Evolutionary conservation across 37 sponge, comb jelly and placozoan species (phyloP).

Genomic region (Aphrocallistes beatrix): DNA sequence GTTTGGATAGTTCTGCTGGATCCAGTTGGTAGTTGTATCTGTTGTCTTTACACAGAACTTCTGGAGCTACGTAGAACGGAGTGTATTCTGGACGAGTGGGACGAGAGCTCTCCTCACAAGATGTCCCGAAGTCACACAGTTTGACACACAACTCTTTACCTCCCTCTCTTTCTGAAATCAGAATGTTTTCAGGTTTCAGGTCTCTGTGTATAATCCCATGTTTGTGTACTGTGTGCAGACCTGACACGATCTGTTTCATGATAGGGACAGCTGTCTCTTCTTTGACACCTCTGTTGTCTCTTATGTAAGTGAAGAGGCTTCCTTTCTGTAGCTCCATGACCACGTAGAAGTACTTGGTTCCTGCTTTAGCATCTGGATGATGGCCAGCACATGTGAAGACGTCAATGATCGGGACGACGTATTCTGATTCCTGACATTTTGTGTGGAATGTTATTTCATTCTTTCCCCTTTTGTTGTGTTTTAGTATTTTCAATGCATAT

Average conservation of each 20-base stretch:
- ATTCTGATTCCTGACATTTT: not conserved
- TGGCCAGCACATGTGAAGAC: not conserved
- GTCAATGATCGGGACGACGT: not conserved
- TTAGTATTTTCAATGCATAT: not conserved
- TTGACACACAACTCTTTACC: not conserved
- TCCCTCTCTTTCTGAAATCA: not conserved
- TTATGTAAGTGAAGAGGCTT: not conserved
- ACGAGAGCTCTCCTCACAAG: not conserved
- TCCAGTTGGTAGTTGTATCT: not conserved
- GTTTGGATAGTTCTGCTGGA: not conserved
- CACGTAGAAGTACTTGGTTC: not conserved
- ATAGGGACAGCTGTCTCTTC: not conserved
- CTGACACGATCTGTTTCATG: not conserved
- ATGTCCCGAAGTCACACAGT: not conserved
- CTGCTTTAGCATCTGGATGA: not conserved
- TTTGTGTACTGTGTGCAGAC: not conserved
- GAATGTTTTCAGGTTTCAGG: not conserved
- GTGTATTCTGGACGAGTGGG: conserved; percentile 2
- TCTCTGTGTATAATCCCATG: conserved; percentile 1
- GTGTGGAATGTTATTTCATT: not conserved
- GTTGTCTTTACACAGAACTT: not conserved
- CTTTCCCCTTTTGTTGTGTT: not conserved
- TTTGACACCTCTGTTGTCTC: not conserved
- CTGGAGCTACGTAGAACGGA: conserved; percentile 4
- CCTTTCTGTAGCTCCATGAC: conserved; percentile 10